These are phyloP conservation scores for Alentia gelatinosa DNA, from an alignment of 2,888 invertebrate species.

Conservation along the genomic window DNA sequence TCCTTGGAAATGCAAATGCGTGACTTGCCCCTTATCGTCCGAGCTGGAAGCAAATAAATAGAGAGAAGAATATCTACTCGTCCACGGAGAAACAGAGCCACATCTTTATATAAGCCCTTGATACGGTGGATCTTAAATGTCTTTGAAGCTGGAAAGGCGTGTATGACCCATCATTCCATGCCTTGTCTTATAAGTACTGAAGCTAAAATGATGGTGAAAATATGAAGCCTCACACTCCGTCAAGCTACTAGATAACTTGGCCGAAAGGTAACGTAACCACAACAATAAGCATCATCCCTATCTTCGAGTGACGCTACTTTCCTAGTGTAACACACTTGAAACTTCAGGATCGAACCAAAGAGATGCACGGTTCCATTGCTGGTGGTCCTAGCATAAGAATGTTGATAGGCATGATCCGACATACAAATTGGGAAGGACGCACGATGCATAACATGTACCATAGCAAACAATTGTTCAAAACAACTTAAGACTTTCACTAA, in stretches of 20 bases:
- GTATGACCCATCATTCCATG: too few relatives aligned
- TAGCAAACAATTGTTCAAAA: conserved; percentile 33
- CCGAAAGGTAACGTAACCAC: neutral
- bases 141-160: too few relatives aligned
- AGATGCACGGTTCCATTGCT: neutral
- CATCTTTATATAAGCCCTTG: too few relatives aligned
- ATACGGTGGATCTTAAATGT: too few relatives aligned
- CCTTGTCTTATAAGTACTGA: neutral
- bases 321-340: neutral
- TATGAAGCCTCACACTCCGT: neutral
- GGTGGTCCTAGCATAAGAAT: neutral
- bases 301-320: neutral
- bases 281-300: neutral
- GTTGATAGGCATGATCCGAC: neutral
- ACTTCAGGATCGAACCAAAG: neutral
- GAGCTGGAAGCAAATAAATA: too few relatives aligned
- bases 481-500: conserved; percentile 22
- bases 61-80: too few relatives aligned
- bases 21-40: too few relatives aligned
- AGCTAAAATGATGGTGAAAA: neutral
- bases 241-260: neutral
- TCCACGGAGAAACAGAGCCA: too few relatives aligned
- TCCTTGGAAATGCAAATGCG: too few relatives aligned
- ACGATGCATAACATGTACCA: conserved; percentile 47
- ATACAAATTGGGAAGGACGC: neutral